Base-by-base conservation (phyloP, 2,888 invertebrate species). In the Xylota segnis region DNA sequence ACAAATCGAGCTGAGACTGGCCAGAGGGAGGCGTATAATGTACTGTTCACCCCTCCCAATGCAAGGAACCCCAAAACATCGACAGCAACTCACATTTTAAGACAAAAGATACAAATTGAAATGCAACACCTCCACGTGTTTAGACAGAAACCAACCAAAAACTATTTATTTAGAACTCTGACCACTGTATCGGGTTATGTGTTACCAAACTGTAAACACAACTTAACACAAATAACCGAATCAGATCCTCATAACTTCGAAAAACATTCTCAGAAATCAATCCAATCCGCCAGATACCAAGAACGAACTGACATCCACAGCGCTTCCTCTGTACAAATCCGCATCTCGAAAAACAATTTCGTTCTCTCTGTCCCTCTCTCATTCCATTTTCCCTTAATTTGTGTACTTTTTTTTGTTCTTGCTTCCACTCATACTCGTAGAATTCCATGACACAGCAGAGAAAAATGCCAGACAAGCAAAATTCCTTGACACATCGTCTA, bases 401-500 rank as follows among this genome's bases (percentile, higher is more conserved):
- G 32, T 32, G 63, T 5, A 32, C 32, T 34, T 34, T 34, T 50
- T 37, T 52, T 66, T 2, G 14, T 18, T 32, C 18, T 37, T 52
- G 52, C 5, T 37, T 23, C 52, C n/a, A n/a, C n/a, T n/a, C n/a
- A n/a, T n/a, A 27, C 52, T 66, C 52, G n/a, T 37, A 27, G 37
- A 66, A 66, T 52, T 52, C 52, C 37, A 70, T 70, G 77, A 77
- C 68, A 43, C 59, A 70, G 77, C 77, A 50, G 45, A 43, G 34
- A 68, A 70, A 77, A 70, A 77, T 68, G 68, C 70, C 68, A 77
- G 68, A 77, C 77, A 34, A 70, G 77, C 68, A 70, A 70, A 76
- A 77, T 77, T 77, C 68, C 70, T 77, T 77, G 68, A 70, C 77
- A 77, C 68, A 77, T 77, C 61, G 61, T 70, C 77, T 77, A 61